These are phyloP conservation scores for Zaprionus tsacasi DNA, from an alignment of 1,140 invertebrate genomes.

Conservation along the genomic window DNA sequence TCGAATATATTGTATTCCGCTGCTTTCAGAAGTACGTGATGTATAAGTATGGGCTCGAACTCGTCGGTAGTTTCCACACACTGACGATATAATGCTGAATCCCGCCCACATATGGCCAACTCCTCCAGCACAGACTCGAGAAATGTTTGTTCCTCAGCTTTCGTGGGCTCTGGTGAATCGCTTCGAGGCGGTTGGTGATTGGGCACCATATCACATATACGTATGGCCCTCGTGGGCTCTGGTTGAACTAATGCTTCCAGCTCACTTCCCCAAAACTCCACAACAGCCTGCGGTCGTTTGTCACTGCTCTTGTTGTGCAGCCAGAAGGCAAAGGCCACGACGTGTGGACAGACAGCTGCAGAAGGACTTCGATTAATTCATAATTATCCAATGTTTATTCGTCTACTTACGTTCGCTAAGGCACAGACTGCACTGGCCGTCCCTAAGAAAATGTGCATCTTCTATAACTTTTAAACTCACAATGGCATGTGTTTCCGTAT, in stretches of 20 bases:
- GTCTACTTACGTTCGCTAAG: constrained; percentile 19
- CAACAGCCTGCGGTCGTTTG: constrained; percentile 46
- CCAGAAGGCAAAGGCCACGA: constrained; percentile 76
- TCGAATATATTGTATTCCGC: constrained; percentile 63
- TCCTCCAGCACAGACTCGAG: constrained; percentile 70
- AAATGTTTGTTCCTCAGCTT: constrained; percentile 62
- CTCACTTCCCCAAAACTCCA: constrained; percentile 79
- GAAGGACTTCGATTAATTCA: not conserved
- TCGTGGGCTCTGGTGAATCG: constrained; percentile 28
- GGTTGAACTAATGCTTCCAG: constrained; percentile 65
- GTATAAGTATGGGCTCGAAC: constrained; percentile 72
- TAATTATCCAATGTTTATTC: not conserved
- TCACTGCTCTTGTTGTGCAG: constrained; percentile 68
- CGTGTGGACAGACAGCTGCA: constrained; percentile 63
- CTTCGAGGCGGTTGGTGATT: constrained; percentile 55
- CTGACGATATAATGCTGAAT: constrained; percentile 71
- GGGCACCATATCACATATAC: constrained; percentile 64
- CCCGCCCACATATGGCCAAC: constrained; percentile 59
- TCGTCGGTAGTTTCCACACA: constrained; percentile 69
- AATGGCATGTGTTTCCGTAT: constrained; percentile 66
- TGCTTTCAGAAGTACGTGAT: constrained; percentile 66
- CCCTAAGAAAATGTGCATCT: constrained; percentile 35
- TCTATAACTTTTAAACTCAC: constrained; percentile 61
- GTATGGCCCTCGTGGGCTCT: constrained; percentile 47
- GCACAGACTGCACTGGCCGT: constrained; percentile 63